Evolutionary conservation across 64 coral and sea anemone species (phyloP), one percentile per base, ranked within the genome.

Genomic region (Catalaphyllia jardinei): DNA sequence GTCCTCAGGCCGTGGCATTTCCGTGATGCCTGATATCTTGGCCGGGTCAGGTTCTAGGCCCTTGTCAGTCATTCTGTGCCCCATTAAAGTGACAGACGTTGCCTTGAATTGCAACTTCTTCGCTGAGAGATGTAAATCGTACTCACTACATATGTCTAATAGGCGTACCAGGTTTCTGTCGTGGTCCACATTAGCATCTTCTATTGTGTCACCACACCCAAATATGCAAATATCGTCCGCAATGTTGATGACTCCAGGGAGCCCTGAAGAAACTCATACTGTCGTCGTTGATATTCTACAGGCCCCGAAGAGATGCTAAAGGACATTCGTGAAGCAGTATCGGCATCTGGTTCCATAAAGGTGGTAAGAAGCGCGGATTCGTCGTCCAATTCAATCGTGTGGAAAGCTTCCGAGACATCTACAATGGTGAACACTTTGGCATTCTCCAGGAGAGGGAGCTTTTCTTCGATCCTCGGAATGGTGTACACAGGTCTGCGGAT

Each of bases 61-160:
- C 61, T 91, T 74, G 24, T 75, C 79, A 63, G 89, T 91, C 50
- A 86, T 80, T 63, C 62, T 84, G 72, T 85, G 71, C n/a, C 89
- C 89, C 89, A 91, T 91, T 79, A 91, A 91, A 60, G 35, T 62
- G 89, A 91, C 71, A 18, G 64, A 84, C 29, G 71, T 67, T 74
- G 89, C 62, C 74, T 91, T 91, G 33, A 35, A 35, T 35, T 35
- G 33, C 33, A 35, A 35, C 33, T 35, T 35, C 33, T 35, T 35
- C 33, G 74, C 38, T 50, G 74, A 77, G 74, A 77, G 74, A 77
- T 77, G 74, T 49, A 50, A 77, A 77, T 77, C 74, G 74, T 77
- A 77, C 35, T 77, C 74, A 77, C 35, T 50, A 77, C 31, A 77
- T 77, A 39, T 49, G 74, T 77, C 74, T 77, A 77, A 77, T 77